Conservation (phyloP, 2,797 vertebrate genomes). For the Sebastes paucispinis region DNA sequence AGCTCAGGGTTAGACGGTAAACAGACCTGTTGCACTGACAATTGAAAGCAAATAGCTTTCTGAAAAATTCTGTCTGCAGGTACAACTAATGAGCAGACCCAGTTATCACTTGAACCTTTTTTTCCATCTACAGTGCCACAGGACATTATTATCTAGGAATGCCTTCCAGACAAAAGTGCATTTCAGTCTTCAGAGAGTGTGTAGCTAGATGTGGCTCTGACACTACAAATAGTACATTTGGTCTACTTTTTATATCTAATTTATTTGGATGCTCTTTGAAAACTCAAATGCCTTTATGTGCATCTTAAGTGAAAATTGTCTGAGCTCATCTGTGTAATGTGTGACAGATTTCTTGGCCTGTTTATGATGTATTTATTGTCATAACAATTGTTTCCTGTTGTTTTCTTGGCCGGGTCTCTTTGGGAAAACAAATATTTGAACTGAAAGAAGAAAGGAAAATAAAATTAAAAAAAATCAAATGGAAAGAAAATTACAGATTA, state of each 20-base stretch:
- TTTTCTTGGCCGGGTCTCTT: background rate
- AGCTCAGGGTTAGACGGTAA: background rate
- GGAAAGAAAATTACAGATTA: background rate
- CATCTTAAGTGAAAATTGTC: background rate
- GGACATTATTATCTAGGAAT: background rate
- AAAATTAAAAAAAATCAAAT: background rate
- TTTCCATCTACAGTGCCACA: background rate
- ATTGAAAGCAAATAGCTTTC: background rate
- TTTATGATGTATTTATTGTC: background rate
- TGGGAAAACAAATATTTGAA: background rate
- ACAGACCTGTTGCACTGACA: background rate
- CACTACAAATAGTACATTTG: background rate
- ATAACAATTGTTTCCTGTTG: background rate
- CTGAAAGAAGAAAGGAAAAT: background rate
- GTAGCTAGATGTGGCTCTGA: background rate
- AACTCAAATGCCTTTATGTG: background rate
- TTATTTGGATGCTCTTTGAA: background rate
- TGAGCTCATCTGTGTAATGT: background rate
- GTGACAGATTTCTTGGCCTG: background rate
- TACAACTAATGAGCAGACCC: slow-evolving; percentile 2
- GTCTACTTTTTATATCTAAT: background rate
- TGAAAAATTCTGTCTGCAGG: background rate
- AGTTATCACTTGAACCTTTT: background rate
- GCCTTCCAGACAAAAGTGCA: background rate
- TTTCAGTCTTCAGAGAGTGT: background rate